phyloP scores from a whole-genome alignment of 2,113 vertebrate genomes.

The Pangasianodon hypophthalmus region DNA sequence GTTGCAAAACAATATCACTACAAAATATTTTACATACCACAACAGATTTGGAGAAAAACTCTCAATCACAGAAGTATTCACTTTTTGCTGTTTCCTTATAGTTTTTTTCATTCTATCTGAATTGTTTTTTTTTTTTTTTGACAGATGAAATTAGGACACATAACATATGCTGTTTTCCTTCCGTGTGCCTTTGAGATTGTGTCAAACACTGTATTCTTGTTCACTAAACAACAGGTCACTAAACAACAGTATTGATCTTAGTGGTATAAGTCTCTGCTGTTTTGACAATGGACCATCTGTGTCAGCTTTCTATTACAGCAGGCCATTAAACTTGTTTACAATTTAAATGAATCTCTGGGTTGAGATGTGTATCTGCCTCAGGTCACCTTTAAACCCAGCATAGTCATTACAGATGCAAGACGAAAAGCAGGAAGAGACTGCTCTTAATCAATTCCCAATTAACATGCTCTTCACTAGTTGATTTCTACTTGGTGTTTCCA shows the following conservation, averaged over 20 bases:
- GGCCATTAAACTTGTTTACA: constrained; percentile 13
- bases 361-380: constrained; percentile 28
- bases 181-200: neutral
- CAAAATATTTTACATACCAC: neutral
- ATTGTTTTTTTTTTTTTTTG: neutral
- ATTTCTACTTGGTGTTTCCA: constrained; percentile 41
- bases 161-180: neutral
- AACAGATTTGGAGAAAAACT: neutral
- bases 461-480: constrained; percentile 46
- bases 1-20: neutral
- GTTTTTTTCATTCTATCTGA: neutral
- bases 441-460: constrained; percentile 46
- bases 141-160: neutral
- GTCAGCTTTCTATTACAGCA: constrained; percentile 28
- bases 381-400: constrained; percentile 20
- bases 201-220: constrained; percentile 10
- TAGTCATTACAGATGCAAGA: constrained; percentile 24
- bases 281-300: constrained; percentile 16
- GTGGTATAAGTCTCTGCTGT: neutral
- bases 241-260: neutral
- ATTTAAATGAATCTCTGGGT: constrained; percentile 27
- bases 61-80: neutral
- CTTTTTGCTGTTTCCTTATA: neutral
- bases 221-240: constrained; percentile 3
- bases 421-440: constrained; percentile 34